Percentiles rank a stretch among this genome's conserved stretches.
Conservation (phyloP, 2,797 vertebrate species). For the Chloroceryle inda region DNA sequence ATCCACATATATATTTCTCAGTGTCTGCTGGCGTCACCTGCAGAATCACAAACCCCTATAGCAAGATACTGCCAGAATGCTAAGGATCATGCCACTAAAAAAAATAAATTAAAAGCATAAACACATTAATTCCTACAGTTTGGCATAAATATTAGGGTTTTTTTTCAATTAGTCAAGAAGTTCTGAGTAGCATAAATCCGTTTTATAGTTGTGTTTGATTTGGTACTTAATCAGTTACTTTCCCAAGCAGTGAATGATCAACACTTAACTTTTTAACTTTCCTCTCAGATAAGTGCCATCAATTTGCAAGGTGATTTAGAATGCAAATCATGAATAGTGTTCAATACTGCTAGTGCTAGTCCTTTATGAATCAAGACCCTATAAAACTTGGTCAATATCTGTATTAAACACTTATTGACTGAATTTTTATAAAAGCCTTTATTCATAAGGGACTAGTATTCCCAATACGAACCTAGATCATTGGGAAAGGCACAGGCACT, state of each 20-base stretch:
- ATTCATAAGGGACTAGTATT: slow-evolving; percentile 14
- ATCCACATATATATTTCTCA: not conserved
- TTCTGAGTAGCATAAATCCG: slow-evolving; percentile 62
- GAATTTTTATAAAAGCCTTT: slow-evolving; percentile 55
- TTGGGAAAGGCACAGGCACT: not conserved
- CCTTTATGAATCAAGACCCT: slow-evolving; percentile 67
- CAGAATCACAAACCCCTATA: not conserved
- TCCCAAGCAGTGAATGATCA: slow-evolving; percentile 32
- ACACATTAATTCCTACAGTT: not conserved
- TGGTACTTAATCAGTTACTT: slow-evolving; percentile 61
- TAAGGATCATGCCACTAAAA: slow-evolving; percentile 2
- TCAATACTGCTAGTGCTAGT: slow-evolving; percentile 29
- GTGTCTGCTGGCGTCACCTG: not conserved
- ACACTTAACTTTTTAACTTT: slow-evolving; percentile 70
- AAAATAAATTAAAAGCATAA: slow-evolving; percentile 49
- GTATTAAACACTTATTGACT: slow-evolving; percentile 66
- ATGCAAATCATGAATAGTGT: slow-evolving; percentile 63
- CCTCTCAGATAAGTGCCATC: slow-evolving; percentile 61
- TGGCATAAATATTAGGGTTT: not conserved
- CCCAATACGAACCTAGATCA: not conserved
- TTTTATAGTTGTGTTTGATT: slow-evolving; percentile 59
- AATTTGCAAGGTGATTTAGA: slow-evolving; percentile 71
- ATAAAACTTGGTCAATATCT: slow-evolving; percentile 72
- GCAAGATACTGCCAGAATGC: not conserved
- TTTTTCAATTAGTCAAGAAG: slow-evolving; percentile 56